phyloP scores from a whole-genome alignment of 2,797 vertebrate genomes.

The Perodicticus potto region DNA sequence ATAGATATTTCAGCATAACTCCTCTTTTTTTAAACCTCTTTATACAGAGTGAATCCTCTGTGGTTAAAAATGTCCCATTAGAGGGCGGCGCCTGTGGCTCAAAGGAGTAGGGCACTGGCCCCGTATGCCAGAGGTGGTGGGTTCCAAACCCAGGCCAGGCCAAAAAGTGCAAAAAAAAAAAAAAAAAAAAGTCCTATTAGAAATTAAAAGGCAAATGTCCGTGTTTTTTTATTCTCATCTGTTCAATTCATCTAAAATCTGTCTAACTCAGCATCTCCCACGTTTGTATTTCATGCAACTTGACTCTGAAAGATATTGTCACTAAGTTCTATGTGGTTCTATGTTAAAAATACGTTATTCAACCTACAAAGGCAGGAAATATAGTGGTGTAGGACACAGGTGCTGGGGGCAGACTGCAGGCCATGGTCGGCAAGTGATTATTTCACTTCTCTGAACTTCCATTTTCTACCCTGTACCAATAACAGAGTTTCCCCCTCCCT shows the following conservation, averaged over 20 bases:
- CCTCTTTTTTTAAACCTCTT: conserved; percentile 11
- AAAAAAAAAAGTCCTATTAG: not conserved
- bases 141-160: too few species aligned
- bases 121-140: too few species aligned
- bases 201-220: not conserved
- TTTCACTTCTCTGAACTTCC: not conserved
- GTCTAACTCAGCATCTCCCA: not conserved
- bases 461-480: not conserved
- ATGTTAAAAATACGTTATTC: not conserved
- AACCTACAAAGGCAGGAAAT: not conserved
- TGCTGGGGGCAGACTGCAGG: not conserved
- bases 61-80: conserved; percentile 2
- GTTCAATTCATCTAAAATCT: not conserved
- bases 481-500: not conserved
- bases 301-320: not conserved
- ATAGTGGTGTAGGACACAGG: not conserved
- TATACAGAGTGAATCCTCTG: not conserved
- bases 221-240: not conserved
- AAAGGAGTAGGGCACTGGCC: too few species aligned
- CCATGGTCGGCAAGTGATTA: too few species aligned
- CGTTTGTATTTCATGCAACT: not conserved
- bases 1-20: not conserved
- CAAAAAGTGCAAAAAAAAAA: too few species aligned
- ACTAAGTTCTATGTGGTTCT: not conserved
- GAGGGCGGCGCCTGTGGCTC: too few species aligned